These are phyloP conservation scores for Mystacornis crossleyi DNA, from an alignment of 2,113 vertebrate species.

Conservation along the genomic window DNA sequence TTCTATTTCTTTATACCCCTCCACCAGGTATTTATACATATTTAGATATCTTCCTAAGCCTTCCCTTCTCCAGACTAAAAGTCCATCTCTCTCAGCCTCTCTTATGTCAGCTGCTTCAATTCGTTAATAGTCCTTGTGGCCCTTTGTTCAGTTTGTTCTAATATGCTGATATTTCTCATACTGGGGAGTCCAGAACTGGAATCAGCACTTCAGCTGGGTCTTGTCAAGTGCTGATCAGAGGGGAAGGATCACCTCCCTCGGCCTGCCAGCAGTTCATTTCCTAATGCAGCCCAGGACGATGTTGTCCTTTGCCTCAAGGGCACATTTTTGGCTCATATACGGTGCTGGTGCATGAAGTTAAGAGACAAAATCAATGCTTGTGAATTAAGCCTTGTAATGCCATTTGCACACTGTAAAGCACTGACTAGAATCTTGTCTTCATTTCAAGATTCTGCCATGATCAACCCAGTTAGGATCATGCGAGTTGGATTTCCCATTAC, in stretches of 20 bases:
- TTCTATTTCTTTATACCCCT: background rate
- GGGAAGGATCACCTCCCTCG: background rate
- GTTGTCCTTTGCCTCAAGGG: background rate
- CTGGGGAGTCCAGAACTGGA: background rate
- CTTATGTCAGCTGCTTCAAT: background rate
- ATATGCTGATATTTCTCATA: background rate
- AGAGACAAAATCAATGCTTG: background rate
- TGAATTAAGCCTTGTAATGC: background rate
- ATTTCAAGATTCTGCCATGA: background rate
- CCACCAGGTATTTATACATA: background rate
- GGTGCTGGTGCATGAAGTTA: background rate
- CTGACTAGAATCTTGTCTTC: background rate
- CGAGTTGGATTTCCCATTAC: background rate
- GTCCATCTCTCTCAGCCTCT: background rate
- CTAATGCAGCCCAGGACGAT: background rate
- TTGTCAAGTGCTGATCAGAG: background rate
- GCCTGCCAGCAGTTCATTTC: background rate
- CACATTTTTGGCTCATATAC: background rate
- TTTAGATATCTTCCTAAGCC: background rate
- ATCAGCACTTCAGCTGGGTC: background rate
- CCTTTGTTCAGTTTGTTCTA: background rate
- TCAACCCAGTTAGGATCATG: background rate
- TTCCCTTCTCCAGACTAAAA: background rate
- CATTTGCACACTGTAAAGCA: background rate
- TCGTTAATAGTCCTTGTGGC: background rate